Conservation (phyloP, 2,113 vertebrate species). For the Anarhynchus alexandrinus region DNA sequence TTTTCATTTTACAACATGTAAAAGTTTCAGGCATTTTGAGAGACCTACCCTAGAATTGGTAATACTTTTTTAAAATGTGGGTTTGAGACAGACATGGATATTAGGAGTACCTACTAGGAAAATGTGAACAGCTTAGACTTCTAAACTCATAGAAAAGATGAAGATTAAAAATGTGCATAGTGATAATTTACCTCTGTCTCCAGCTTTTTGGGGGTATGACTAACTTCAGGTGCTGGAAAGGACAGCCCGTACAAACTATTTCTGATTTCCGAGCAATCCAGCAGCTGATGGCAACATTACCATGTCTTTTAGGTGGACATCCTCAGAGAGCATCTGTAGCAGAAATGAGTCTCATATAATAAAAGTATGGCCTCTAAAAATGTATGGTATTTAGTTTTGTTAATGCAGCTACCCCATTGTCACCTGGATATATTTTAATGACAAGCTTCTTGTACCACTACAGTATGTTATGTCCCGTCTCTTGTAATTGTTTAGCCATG, state of each 20-base stretch:
- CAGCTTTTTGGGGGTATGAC: neutral
- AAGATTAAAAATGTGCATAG: neutral
- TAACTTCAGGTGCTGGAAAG: neutral
- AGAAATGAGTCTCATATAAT: neutral
- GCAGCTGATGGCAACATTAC: neutral
- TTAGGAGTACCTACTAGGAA: neutral
- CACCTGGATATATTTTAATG: neutral
- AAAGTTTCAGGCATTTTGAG: neutral
- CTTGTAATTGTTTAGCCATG: neutral
- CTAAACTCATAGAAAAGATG: neutral
- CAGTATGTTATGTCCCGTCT: neutral
- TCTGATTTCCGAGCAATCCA: neutral
- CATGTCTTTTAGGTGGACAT: neutral
- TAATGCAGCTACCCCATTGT: neutral
- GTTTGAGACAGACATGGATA: neutral
- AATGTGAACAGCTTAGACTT: neutral
- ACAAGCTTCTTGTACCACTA: neutral
- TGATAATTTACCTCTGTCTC: neutral
- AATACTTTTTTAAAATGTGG: neutral
- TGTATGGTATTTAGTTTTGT: neutral
- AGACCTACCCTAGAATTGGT: neutral
- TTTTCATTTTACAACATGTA: neutral
- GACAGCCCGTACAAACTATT: neutral
- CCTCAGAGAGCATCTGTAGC: neutral
- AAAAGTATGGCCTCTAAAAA: neutral